Conservation (phyloP, 2,113 vertebrate species). For the Tachysurus fulvidraco region DNA sequence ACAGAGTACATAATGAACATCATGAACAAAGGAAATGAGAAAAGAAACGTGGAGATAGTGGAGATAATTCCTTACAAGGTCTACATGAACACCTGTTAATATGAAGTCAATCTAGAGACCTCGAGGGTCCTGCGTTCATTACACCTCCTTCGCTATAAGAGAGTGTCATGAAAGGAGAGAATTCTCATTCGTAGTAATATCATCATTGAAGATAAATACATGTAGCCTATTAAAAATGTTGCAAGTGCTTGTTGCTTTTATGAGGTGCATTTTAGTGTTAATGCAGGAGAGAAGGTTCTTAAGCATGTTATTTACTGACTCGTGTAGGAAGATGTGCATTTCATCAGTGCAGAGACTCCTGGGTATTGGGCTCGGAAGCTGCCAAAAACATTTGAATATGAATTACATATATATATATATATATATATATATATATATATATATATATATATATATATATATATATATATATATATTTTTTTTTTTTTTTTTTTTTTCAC, state of each 20-base stretch:
- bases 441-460: too few species aligned
- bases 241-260: constrained; percentile 38
- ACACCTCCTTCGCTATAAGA: not conserved
- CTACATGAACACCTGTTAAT: not conserved
- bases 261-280: constrained; percentile 37
- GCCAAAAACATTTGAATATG: not conserved
- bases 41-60: constrained; percentile 6
- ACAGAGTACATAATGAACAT: constrained; percentile 29
- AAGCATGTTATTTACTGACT: constrained; percentile 38
- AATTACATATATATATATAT: not conserved
- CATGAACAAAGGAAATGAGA: constrained; percentile 30
- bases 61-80: constrained; percentile 2
- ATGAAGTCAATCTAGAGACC: constrained; percentile 5
- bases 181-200: not conserved
- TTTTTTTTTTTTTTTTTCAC: too few species aligned
- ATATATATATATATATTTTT: too few species aligned
- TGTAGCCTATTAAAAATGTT: constrained; percentile 3
- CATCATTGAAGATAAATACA: constrained; percentile 11
- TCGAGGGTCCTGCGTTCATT: not conserved
- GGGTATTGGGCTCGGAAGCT: constrained; percentile 4
- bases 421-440: too few species aligned
- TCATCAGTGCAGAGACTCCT: constrained; percentile 15
- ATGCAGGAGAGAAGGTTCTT: constrained; percentile 21
- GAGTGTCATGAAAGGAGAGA: not conserved
- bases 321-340: constrained; percentile 7